Conservation (phyloP, 2,113 vertebrate species). For the Cryptomyrus ogoouensis region DNA sequence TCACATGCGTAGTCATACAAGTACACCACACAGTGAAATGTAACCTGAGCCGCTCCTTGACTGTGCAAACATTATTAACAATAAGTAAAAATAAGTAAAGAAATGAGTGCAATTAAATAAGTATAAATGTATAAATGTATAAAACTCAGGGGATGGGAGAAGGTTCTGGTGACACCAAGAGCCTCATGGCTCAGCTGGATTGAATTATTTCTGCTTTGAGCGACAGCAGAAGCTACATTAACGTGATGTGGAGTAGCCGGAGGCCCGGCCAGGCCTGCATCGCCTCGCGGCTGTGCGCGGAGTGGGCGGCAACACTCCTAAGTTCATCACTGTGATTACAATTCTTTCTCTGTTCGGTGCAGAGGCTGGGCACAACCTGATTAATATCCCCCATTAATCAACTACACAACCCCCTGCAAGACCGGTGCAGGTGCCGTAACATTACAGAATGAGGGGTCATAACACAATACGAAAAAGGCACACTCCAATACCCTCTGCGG, state of each 20-base stretch:
- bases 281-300: not conserved
- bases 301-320: not conserved
- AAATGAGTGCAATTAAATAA: no score
- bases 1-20: no score
- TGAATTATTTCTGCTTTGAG: not conserved
- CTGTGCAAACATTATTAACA: no score
- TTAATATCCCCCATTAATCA: constrained; percentile 4
- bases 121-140: no score
- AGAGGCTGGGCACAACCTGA: not conserved
- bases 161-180: not conserved
- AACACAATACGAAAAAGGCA: not conserved
- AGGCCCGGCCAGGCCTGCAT: not conserved
- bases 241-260: not conserved
- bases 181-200: not conserved
- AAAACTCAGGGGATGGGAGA: not conserved
- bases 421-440: not conserved
- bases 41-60: no score
- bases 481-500: not conserved
- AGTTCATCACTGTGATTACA: not conserved
- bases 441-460: not conserved
- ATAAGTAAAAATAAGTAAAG: no score
- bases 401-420: not conserved
- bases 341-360: not conserved
- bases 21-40: no score
- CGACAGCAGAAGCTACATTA: not conserved